Percentiles rank a stretch among this genome's conserved stretches.
Evolutionary conservation across 2,888 invertebrate species (phyloP).

Genomic region (Cantharis nigra): DNA sequence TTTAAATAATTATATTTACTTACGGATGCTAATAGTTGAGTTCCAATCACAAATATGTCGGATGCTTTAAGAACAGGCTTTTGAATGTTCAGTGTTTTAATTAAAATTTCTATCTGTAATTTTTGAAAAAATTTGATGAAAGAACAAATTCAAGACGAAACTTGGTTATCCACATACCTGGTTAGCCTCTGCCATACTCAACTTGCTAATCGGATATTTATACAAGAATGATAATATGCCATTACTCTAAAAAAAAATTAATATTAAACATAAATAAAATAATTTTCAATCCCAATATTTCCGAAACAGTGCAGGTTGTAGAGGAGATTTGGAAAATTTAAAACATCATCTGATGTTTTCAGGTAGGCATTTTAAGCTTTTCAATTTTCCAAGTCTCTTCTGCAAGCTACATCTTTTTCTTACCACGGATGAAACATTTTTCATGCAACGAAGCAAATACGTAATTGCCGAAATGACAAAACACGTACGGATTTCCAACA

Average conservation of each 20-base stretch:
- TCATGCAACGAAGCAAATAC: constrained; percentile 16
- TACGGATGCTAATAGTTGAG: constrained; percentile 44
- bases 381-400: neutral
- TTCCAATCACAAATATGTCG: constrained; percentile 43
- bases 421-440: constrained; percentile 16
- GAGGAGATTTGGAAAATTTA: neutral
- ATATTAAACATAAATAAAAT: too few species aligned
- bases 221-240: constrained; percentile 44
- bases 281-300: too few species aligned
- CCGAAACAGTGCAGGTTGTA: neutral
- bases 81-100: constrained; percentile 40
- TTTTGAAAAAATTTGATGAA: neutral
- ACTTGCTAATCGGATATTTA: constrained; percentile 44
- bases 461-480: constrained; percentile 15
- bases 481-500: constrained; percentile 28
- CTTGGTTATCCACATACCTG: constrained; percentile 34
- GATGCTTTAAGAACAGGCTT: constrained; percentile 44
- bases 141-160: neutral
- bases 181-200: constrained; percentile 39
- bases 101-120: constrained; percentile 41
- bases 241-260: constrained; percentile 29
- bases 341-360: too few species aligned
- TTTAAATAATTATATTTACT: constrained; percentile 20
- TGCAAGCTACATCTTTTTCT: neutral
- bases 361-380: too few species aligned